Evolutionary conservation across 2,888 invertebrate species (phyloP), one percentile per base, ranked within the genome.

Genomic region (Neria commutata): DNA sequence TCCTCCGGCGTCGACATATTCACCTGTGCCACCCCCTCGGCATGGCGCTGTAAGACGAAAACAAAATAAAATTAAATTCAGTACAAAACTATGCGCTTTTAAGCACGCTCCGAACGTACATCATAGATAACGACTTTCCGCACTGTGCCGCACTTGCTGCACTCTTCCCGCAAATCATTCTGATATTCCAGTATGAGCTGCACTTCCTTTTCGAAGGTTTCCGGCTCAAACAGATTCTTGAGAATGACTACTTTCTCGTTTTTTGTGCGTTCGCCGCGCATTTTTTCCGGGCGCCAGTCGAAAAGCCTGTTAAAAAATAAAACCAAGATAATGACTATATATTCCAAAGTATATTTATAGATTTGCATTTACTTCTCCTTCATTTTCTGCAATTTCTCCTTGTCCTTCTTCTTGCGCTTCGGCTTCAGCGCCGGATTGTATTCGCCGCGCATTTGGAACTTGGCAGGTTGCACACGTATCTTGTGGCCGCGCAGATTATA

Each of bases 221-320:
- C 85, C 0, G 95, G 91, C 61, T 90, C 88, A 81, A 99, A 99
- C 54, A 97, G 86, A 81, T 98, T 97, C 79, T 94, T 95, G 10
- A 99, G 86, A 50, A 99, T 91, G 0, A 99, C 95, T 51, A 93
- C 87, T 75, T 89, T 89, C 79, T 99, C 98, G 79, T 93, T 89
- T 77, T 94, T 95, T 0, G 89, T 87, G 52, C 95, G 86, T 73
- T 94, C 92, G 1, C 94, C 94, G 29, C 90, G 84, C 77, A 93
- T 86, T 78, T 93, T 94, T 70, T 98, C 98, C 0, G 98, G 97
- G 61, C 94, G 86, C 99, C 99, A 99, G 79, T 95, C 97, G 79
- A 99, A 94, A 50, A 98, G 83, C 76, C 91, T 90, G 69, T 16
- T n/a, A 29, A n/a, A 2, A 1, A 6, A 33, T 46, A 24, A 11